These are phyloP conservation scores for Hydra vulgaris DNA, from an alignment of 30 jellyfish, hydroid and myxozoan genomes.

Conservation along the genomic window DNA sequence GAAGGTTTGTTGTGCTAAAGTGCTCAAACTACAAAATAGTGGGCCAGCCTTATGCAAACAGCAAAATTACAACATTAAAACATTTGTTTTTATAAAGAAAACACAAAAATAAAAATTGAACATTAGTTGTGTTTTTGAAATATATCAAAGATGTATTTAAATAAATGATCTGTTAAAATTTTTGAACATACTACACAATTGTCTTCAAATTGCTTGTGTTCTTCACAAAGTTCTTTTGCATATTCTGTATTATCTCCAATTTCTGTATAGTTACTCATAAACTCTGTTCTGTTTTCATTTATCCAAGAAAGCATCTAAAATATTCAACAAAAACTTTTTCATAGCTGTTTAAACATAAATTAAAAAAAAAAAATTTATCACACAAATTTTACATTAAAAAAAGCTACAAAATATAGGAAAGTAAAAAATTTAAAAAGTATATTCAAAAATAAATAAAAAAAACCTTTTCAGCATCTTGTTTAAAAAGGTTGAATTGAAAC, in stretches of 20 bases:
- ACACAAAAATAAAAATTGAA: too few relatives aligned
- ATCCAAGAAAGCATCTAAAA: conserved; percentile 92
- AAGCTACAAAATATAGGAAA: background rate
- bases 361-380: background rate
- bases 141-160: background rate
- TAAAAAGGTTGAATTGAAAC: conserved; percentile 68
- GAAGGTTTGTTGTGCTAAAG: too few relatives aligned
- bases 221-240: conserved; percentile 71
- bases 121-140: background rate
- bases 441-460: background rate
- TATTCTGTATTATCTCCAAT: conserved; percentile 80
- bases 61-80: too few relatives aligned
- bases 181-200: conserved; percentile 58
- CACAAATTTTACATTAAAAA: background rate
- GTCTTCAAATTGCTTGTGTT: conserved; percentile 75
- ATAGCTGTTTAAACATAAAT: too few relatives aligned
- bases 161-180: too few relatives aligned
- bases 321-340: background rate
- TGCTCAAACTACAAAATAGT: too few relatives aligned
- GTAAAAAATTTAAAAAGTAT: background rate
- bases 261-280: conserved; percentile 59
- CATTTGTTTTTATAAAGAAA: too few relatives aligned
- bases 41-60: too few relatives aligned
- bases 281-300: conserved; percentile 76
- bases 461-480: conserved; percentile 93